phyloP scores from a whole-genome alignment of 64 coral and sea anemone genomes.

The Hydrozoanthus tunicans region DNA sequence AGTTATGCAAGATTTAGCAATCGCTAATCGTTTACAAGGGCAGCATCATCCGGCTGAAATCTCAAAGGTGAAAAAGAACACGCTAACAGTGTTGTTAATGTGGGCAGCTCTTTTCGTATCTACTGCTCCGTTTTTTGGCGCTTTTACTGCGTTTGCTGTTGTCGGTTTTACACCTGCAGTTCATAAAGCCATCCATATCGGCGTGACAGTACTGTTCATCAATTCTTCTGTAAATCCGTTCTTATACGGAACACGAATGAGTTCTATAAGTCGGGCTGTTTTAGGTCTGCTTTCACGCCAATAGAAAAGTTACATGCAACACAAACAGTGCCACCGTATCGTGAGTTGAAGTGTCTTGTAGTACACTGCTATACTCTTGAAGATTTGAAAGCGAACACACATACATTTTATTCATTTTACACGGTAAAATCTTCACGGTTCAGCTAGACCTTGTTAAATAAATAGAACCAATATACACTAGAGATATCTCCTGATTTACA shows the following conservation, averaged over 20 bases:
- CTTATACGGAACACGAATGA: slow-evolving; percentile 21
- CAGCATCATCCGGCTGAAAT: neutral
- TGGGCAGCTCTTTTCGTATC: slow-evolving; percentile 1
- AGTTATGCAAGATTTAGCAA: neutral
- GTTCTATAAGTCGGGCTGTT: neutral
- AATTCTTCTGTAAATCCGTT: slow-evolving; percentile 26
- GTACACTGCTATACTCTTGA: too few relatives aligned
- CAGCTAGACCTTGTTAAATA: too few relatives aligned
- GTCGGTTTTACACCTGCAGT: neutral
- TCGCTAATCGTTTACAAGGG: neutral
- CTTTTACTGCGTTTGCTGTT: slow-evolving; percentile 1
- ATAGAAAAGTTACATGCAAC: neutral
- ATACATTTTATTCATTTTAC: too few relatives aligned
- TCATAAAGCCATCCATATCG: slow-evolving; percentile 11
- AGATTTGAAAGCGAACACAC: too few relatives aligned
- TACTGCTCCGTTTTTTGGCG: neutral
- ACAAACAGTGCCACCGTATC: neutral
- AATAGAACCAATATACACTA: too few relatives aligned
- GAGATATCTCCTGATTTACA: too few relatives aligned
- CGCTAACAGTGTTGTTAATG: slow-evolving; percentile 12
- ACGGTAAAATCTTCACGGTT: too few relatives aligned
- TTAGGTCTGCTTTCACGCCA: slow-evolving; percentile 13
- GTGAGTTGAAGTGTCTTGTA: too few relatives aligned
- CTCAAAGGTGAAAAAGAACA: neutral
- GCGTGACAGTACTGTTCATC: slow-evolving; percentile 4